These are phyloP conservation scores for Daktulosphaira vitifoliae DNA, from an alignment of 1,140 invertebrate genomes.

Conservation along the genomic window DNA sequence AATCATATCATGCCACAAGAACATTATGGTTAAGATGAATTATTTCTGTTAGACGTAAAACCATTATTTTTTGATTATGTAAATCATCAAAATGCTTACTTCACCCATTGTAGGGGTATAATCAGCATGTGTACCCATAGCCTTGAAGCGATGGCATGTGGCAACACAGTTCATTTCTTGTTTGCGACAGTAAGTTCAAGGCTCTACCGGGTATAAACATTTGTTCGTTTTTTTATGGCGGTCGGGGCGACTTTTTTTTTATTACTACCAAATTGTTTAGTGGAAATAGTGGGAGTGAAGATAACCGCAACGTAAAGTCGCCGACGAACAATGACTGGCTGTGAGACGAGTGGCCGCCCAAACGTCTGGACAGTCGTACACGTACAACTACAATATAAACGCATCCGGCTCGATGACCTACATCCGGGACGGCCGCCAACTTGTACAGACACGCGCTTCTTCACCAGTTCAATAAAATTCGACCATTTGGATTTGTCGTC, in stretches of 20 bases:
- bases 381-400: neutral
- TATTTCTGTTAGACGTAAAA: no score
- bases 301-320: neutral
- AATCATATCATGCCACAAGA: no score
- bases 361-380: slow-evolving; percentile 11
- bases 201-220: slow-evolving; percentile 1
- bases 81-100: no score
- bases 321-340: slow-evolving; percentile 11
- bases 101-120: no score
- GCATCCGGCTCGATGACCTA: slow-evolving; percentile 33
- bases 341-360: slow-evolving; percentile 8
- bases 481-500: slow-evolving; percentile 20
- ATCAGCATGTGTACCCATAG: no score
- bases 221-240: neutral
- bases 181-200: slow-evolving; percentile 22
- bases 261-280: neutral
- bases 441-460: slow-evolving; percentile 9
- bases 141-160: no score
- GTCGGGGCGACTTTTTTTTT: neutral
- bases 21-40: no score
- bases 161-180: no score
- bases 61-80: no score
- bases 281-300: neutral
- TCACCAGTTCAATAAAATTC: slow-evolving; percentile 24
- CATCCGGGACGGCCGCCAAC: slow-evolving; percentile 28